A percentile compares a stretch with the other conserved stretches of the same genome.
These are phyloP conservation scores for Ceyx margarethae DNA, from an alignment of 2,113 vertebrate species.

Conservation along the genomic window DNA sequence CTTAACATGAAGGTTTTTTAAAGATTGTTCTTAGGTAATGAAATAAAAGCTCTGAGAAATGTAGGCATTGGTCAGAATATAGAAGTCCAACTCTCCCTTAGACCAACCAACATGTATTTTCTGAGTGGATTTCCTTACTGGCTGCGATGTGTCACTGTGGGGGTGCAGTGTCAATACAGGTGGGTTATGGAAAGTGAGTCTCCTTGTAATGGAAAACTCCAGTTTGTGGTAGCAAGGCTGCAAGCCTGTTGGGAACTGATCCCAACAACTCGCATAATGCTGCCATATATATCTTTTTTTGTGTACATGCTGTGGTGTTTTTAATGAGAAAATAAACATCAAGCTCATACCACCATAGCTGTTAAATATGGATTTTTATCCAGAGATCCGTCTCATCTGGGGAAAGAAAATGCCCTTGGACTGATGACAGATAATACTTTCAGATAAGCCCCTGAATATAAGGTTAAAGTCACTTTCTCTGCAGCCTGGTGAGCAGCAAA, in stretches of 20 bases:
- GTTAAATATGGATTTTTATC: not conserved
- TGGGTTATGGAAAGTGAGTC: not conserved
- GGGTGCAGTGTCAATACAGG: not conserved
- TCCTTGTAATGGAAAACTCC: not conserved
- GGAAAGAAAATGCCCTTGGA: not conserved
- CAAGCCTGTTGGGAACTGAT: not conserved
- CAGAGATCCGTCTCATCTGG: not conserved
- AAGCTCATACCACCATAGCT: not conserved
- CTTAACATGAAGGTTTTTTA: not conserved
- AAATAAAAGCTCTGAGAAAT: not conserved
- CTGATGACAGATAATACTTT: not conserved
- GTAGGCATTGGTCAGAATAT: not conserved
- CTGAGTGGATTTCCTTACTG: not conserved
- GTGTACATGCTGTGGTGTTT: not conserved
- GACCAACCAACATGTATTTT: not conserved
- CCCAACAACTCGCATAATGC: not conserved
- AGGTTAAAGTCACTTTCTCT: not conserved
- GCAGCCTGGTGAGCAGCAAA: not conserved
- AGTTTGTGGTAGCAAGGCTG: not conserved
- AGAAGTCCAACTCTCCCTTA: not conserved
- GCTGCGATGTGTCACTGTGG: not conserved
- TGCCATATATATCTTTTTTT: not conserved
- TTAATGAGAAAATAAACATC: not conserved
- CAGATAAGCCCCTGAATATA: not conserved
- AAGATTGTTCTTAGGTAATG: not conserved